Percentiles rank a stretch among this genome's conserved stretches.
Evolutionary conservation across 2,113 vertebrate species (phyloP).

Genomic region (Mustelus asterias): DNA sequence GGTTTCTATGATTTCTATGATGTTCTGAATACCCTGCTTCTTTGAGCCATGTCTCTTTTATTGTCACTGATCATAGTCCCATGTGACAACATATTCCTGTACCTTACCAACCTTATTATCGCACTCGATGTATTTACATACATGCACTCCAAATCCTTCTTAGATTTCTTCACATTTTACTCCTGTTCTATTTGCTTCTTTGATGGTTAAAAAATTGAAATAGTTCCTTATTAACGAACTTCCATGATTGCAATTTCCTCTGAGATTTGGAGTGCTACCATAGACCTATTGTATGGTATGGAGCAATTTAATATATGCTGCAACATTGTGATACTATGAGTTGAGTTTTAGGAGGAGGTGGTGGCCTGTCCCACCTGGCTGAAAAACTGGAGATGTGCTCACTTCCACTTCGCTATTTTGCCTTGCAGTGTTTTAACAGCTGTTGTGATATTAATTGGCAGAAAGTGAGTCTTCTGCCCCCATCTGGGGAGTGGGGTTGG

Average conservation of each 20-base stretch:
- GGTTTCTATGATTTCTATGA: too few species aligned
- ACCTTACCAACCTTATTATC: too few species aligned
- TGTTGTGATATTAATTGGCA: not conserved
- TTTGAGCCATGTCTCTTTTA: too few species aligned
- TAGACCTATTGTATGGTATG: not conserved
- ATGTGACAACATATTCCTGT: too few species aligned
- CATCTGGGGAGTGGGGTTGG: too few species aligned
- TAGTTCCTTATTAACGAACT: not conserved
- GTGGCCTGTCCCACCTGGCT: not conserved
- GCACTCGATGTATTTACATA: too few species aligned
- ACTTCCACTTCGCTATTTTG: not conserved
- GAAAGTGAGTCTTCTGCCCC: not conserved
- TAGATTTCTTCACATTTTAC: too few species aligned
- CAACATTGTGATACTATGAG: not conserved
- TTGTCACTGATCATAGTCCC: too few species aligned
- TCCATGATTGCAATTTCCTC: not conserved
- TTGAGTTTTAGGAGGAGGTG: not conserved
- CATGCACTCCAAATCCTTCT: too few species aligned
- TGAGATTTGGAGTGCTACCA: not conserved
- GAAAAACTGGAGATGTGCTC: not conserved
- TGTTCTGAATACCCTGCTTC: too few species aligned
- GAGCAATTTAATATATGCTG: not conserved
- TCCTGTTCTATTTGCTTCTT: not conserved
- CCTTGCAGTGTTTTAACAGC: not conserved
- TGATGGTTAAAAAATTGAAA: not conserved